phyloP scores from a whole-genome alignment of 2,113 vertebrate genomes.

The Clarias macrocephalus region DNA sequence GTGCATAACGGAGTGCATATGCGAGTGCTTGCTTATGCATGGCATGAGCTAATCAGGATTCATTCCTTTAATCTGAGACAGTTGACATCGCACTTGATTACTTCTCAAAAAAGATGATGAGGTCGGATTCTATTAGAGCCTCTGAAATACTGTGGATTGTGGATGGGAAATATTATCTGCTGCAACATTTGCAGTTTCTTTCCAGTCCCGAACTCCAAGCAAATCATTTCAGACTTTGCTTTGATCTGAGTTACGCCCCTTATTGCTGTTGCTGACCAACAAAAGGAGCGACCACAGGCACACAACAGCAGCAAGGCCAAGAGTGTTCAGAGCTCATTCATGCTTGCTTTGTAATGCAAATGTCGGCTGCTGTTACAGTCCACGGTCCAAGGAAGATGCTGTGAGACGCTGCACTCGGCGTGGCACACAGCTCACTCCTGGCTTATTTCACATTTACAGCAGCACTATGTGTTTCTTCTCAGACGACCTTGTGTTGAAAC shows the following conservation, averaged over 20 bases:
- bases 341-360: conserved; percentile 36
- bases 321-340: conserved; percentile 23
- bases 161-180: neutral
- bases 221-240: conserved; percentile 29
- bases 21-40: conserved; percentile 13
- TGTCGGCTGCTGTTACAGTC: conserved; percentile 22
- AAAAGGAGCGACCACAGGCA: neutral
- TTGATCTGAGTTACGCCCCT: neutral
- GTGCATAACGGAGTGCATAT: conserved; percentile 8
- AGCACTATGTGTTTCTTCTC: conserved; percentile 20
- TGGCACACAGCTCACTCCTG: neutral
- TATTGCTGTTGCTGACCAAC: neutral
- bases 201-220: neutral
- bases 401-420: neutral
- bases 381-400: conserved; percentile 17
- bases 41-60: conserved; percentile 44
- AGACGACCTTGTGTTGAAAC: conserved; percentile 11
- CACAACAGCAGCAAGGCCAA: neutral
- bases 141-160: neutral
- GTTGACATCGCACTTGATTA: conserved; percentile 31
- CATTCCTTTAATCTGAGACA: conserved; percentile 35
- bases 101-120: conserved; percentile 39
- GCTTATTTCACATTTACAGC: conserved; percentile 13
- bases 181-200: neutral
- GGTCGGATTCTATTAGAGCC: conserved; percentile 26